Evolutionary conservation across 1,140 invertebrate species (phyloP).

Genomic region (Diabrotica undecimpunctata): DNA sequence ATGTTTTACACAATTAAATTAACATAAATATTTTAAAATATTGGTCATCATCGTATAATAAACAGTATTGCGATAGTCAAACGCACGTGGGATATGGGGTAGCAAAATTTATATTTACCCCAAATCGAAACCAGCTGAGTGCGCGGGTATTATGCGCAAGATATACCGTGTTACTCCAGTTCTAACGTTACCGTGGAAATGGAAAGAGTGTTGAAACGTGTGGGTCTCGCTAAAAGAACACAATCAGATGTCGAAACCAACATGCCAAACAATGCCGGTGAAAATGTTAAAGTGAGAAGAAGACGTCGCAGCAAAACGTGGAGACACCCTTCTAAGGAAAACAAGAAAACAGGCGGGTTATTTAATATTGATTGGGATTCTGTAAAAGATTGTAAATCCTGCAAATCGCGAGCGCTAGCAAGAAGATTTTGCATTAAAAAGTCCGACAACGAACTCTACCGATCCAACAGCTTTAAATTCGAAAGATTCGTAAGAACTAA

Average conservation of each 20-base stretch:
- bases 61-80: background rate
- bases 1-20: background rate
- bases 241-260: conserved; percentile 33
- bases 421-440: conserved; percentile 64
- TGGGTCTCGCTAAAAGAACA: conserved; percentile 44
- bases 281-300: conserved; percentile 34
- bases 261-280: conserved; percentile 22
- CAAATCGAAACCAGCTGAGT: conserved; percentile 43
- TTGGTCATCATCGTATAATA: background rate
- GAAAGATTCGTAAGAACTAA: conserved; percentile 70
- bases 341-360: conserved; percentile 42
- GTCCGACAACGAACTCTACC: conserved; percentile 76
- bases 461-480: conserved; percentile 81
- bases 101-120: conserved; percentile 32
- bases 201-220: conserved; percentile 47
- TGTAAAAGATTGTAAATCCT: conserved; percentile 46
- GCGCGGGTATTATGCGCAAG: conserved; percentile 33
- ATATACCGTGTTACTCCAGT: conserved; percentile 26
- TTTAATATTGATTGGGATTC: conserved; percentile 49
- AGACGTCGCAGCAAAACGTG: conserved; percentile 41
- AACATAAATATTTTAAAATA: conserved; percentile 1
- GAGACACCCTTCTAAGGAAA: conserved; percentile 30
- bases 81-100: conserved; percentile 17
- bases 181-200: conserved; percentile 38
- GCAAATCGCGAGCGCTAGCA: conserved; percentile 50